phyloP scores from a whole-genome alignment of 2,797 vertebrate species.

The Paguma larvata region DNA sequence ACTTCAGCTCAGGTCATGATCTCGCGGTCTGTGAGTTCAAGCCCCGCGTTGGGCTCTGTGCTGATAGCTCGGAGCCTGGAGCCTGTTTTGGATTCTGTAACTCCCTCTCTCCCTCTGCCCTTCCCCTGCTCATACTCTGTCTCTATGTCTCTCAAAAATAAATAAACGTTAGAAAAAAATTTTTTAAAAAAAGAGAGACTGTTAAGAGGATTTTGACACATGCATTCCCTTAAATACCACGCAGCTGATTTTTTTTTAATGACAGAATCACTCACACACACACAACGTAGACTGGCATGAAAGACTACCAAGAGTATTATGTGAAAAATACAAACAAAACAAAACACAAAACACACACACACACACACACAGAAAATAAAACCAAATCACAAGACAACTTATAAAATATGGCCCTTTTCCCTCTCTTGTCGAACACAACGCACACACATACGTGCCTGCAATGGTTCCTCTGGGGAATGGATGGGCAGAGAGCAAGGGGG shows the following conservation, averaged over 20 bases:
- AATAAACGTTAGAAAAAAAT: too few species aligned
- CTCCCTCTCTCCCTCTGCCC: too few species aligned
- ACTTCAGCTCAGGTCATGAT: too few species aligned
- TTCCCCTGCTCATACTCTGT: too few species aligned
- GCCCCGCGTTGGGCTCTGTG: too few species aligned
- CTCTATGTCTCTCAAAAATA: too few species aligned
- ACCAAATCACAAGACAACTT: background rate
- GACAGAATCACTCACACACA: background rate
- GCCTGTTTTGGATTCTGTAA: too few species aligned
- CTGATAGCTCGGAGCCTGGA: too few species aligned
- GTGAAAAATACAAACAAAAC: background rate
- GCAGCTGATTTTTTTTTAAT: background rate
- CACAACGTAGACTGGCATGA: background rate
- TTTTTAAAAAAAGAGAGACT: background rate
- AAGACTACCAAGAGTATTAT: background rate
- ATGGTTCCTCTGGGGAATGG: background rate
- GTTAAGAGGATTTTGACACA: background rate
- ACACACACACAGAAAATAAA: background rate
- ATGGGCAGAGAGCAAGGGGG: background rate
- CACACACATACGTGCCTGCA: background rate
- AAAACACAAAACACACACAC: background rate
- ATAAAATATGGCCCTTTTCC: background rate
- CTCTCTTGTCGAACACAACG: background rate
- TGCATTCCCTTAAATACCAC: background rate
- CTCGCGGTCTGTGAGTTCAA: too few species aligned